phyloP scores from a whole-genome alignment of 1,140 invertebrate genomes.

The Listronotus bonariensis region DNA sequence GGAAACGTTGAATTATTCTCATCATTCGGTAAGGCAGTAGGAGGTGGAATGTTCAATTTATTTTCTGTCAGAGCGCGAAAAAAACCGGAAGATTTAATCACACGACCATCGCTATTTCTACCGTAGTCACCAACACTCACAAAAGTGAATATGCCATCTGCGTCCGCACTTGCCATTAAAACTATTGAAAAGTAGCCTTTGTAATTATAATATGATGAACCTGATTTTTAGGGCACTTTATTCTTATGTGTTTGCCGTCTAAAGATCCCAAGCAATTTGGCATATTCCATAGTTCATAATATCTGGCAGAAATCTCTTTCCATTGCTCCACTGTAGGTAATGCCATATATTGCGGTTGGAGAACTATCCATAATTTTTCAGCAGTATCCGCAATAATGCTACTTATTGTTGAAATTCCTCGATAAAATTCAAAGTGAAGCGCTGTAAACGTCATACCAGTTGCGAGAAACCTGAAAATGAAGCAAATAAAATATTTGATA shows the following conservation, averaged over 20 bases:
- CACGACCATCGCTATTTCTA: constrained; percentile 16
- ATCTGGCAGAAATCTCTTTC: neutral
- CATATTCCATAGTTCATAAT: too few relatives aligned
- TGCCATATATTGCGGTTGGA: constrained; percentile 34
- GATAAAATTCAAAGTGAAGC: constrained; percentile 28
- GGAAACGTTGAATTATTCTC: constrained; percentile 16
- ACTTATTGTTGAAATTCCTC: constrained; percentile 35
- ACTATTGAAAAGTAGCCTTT: too few relatives aligned
- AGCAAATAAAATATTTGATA: constrained; percentile 11
- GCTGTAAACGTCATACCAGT: constrained; percentile 23
- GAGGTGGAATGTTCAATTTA: constrained; percentile 26
- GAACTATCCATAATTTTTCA: constrained; percentile 17
- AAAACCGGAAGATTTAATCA: constrained; percentile 17
- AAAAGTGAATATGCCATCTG: constrained; percentile 14
- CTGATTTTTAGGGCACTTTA: too few relatives aligned
- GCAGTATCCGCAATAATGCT: constrained; percentile 26
- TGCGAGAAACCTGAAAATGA: constrained; percentile 30
- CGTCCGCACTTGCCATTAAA: constrained; percentile 15
- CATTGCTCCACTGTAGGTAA: constrained; percentile 28
- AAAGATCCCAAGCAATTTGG: too few relatives aligned
- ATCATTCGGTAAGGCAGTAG: constrained; percentile 10
- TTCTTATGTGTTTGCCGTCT: too few relatives aligned
- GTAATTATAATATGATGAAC: too few relatives aligned
- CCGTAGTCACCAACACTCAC: constrained; percentile 14
- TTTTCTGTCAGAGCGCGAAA: constrained; percentile 17